A percentile compares a stretch with the other conserved stretches of the same genome.
Conservation (phyloP, 2,888 invertebrate species). For the Rhagonycha lutea region DNA sequence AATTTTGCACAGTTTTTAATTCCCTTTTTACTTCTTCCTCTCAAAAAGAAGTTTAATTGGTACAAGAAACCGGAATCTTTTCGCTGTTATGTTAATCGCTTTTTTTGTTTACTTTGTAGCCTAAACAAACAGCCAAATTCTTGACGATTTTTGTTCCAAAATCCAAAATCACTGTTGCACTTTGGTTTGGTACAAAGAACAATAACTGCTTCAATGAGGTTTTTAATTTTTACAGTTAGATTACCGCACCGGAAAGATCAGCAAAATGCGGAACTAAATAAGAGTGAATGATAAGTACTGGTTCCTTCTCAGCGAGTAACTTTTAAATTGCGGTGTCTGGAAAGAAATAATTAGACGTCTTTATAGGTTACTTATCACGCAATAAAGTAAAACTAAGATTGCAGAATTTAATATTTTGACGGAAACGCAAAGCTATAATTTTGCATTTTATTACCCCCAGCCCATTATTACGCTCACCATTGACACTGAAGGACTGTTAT, state of each 20-base stretch:
- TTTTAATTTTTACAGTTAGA: not conserved
- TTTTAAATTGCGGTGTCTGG: not conserved
- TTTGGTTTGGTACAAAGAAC: not conserved
- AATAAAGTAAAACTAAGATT: not conserved
- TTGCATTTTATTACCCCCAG: not conserved
- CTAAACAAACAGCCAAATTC: not conserved
- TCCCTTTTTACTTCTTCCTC: not conserved
- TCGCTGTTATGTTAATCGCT: not conserved
- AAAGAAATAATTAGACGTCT: not conserved
- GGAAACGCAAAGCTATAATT: not conserved
- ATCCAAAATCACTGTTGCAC: not conserved
- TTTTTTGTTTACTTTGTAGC: not conserved
- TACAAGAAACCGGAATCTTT: not conserved
- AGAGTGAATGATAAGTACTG: not conserved
- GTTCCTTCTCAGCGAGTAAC: not conserved
- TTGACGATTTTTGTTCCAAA: not conserved
- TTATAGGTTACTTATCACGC: not conserved
- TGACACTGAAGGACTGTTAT: not conserved
- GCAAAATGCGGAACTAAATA: not conserved
- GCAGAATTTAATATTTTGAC: not conserved
- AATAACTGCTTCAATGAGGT: not conserved
- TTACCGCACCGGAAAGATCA: not conserved
- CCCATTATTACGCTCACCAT: not conserved
- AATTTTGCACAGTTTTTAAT: constrained; percentile 15
- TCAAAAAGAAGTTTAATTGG: not conserved